Conservation (phyloP, 2,888 invertebrate genomes). For the Pteria penguin region DNA sequence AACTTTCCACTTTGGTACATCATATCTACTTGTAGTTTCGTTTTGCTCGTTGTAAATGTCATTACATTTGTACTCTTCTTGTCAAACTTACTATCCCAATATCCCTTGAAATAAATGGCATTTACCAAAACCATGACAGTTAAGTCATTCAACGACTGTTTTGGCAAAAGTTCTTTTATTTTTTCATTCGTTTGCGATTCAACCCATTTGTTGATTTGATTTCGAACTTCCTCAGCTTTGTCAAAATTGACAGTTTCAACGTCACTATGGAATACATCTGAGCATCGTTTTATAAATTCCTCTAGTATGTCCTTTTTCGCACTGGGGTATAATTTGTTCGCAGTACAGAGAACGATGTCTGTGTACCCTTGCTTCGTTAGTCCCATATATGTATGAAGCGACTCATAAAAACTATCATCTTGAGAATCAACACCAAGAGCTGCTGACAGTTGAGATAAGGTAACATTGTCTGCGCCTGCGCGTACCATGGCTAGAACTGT, state of each 20-base stretch:
- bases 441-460: constrained; percentile 71
- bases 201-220: constrained; percentile 90
- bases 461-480: constrained; percentile 78
- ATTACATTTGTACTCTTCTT: constrained; percentile 78
- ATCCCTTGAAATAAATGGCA: constrained; percentile 81
- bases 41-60: constrained; percentile 82
- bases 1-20: constrained; percentile 82
- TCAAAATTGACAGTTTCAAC: constrained; percentile 54
- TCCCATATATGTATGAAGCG: constrained; percentile 52
- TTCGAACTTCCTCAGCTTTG: constrained; percentile 73
- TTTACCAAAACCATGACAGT: constrained; percentile 80
- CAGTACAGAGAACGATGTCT: constrained; percentile 64
- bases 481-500: constrained; percentile 79
- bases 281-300: constrained; percentile 58
- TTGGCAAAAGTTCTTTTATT: constrained; percentile 88
- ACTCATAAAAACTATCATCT: constrained; percentile 41
- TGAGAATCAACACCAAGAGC: constrained; percentile 52
- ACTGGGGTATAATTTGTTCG: constrained; percentile 70
- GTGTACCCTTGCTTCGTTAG: constrained; percentile 43
- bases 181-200: constrained; percentile 78
- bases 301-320: constrained; percentile 53
- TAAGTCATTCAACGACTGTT: constrained; percentile 77
- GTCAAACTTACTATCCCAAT: constrained; percentile 83
- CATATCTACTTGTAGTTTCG: constrained; percentile 38
- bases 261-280: constrained; percentile 50